These are phyloP conservation scores for Chrysocyon brachyurus DNA, from an alignment of 2,797 vertebrate species.

Conservation along the genomic window DNA sequence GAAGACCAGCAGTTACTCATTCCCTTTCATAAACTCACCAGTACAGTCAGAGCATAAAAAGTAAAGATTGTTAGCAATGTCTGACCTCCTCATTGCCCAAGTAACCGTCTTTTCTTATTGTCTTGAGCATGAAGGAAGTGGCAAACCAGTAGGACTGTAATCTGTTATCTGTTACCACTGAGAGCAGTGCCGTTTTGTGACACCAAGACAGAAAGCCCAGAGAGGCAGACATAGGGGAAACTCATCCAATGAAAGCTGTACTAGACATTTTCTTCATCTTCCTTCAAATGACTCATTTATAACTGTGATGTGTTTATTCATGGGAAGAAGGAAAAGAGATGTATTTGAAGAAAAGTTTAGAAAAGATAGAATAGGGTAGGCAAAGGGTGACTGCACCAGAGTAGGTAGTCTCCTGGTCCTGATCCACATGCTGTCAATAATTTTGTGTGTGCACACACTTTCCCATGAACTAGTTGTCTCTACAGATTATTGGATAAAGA, in stretches of 20 bases:
- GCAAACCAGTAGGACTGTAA: conserved; percentile 84
- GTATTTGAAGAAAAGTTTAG: not conserved
- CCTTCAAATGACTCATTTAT: conserved; percentile 34
- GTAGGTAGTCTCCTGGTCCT: not conserved
- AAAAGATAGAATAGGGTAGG: not conserved
- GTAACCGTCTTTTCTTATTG: conserved; percentile 86
- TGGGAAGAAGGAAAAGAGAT: not conserved
- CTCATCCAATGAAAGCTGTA: not conserved
- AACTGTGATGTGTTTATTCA: not conserved
- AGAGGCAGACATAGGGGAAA: conserved; percentile 68
- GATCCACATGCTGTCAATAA: not conserved
- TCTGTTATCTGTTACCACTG: conserved; percentile 78
- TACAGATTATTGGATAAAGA: not conserved
- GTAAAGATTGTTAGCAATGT: conserved; percentile 73
- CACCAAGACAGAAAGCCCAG: conserved; percentile 58
- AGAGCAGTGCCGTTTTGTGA: conserved; percentile 53
- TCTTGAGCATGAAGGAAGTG: conserved; percentile 88
- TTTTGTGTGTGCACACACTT: not conserved
- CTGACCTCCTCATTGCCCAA: conserved; percentile 89
- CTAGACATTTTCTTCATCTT: not conserved
- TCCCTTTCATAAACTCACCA: conserved; percentile 81
- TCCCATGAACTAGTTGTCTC: not conserved
- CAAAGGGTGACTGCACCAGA: not conserved
- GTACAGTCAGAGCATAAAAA: conserved; percentile 68
- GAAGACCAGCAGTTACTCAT: conserved; percentile 74